Percentiles rank a stretch among this genome's conserved stretches.
phyloP scores from a whole-genome alignment of 2,797 vertebrate genomes.

The Rousettus madagascariensis region DNA sequence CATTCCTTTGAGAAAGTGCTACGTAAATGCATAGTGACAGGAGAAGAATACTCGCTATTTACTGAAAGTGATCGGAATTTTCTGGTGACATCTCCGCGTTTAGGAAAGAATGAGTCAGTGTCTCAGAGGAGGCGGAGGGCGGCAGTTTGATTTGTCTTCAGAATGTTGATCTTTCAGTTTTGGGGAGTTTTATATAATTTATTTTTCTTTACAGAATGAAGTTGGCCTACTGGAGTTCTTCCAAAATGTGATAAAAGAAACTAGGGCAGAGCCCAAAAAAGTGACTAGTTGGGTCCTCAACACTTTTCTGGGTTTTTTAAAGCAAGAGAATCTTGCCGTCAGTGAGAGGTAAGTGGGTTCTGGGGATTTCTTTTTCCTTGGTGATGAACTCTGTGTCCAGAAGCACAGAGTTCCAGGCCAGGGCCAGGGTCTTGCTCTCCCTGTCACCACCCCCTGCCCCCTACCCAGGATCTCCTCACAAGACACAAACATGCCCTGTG shows the following conservation, averaged over 20 bases:
- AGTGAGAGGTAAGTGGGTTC: conserved; percentile 91
- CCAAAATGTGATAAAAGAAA: conserved; percentile 89
- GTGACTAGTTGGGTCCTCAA: conserved; percentile 96
- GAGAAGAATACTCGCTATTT: not conserved
- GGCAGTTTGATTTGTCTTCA: not conserved
- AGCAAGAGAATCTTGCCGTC: conserved; percentile 87
- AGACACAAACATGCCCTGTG: not conserved
- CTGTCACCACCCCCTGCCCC: not conserved
- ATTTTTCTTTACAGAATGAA: conserved; percentile 89
- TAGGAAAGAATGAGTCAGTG: not conserved
- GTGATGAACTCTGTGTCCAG: not conserved
- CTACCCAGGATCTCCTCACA: not conserved
- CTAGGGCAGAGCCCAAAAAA: conserved; percentile 91
- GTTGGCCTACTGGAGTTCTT: conserved; percentile 95
- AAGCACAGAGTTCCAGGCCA: not conserved
- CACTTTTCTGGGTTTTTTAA: conserved; percentile 91
- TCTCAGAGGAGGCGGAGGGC: not conserved
- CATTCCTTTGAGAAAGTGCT: not conserved
- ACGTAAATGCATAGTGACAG: not conserved
- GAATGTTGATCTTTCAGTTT: conserved; percentile 30
- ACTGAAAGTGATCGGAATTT: not conserved
- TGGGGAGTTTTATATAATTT: not conserved
- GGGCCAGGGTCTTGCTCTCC: not conserved
- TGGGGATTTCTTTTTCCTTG: conserved; percentile 8
- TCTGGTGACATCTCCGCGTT: not conserved